Conservation (phyloP, 2,113 vertebrate genomes). For the Seriola aureovittata region DNA sequence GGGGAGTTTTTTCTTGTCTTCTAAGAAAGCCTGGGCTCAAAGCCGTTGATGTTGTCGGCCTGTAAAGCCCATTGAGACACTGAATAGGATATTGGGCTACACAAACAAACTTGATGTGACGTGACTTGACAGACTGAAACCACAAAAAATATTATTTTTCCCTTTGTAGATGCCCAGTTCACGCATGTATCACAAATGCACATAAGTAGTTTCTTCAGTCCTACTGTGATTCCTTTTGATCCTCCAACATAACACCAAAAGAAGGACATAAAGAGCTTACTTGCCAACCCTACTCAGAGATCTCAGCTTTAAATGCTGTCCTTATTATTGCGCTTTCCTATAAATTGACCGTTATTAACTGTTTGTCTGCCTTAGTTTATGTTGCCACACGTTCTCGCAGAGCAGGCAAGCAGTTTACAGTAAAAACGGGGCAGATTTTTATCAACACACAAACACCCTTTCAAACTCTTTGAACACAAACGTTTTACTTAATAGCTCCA, state of each 20-base stretch:
- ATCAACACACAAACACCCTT: no score
- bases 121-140: slow-evolving; percentile 46
- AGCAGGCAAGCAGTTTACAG: neutral
- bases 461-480: neutral
- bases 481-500: neutral
- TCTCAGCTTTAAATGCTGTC: neutral
- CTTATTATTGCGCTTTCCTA: neutral
- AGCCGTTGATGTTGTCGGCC: slow-evolving; percentile 9
- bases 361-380: neutral
- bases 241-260: neutral
- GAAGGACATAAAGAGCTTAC: slow-evolving; percentile 4
- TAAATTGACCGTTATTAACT: neutral
- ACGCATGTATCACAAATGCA: slow-evolving; percentile 38
- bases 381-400: neutral
- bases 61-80: slow-evolving; percentile 30
- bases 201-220: slow-evolving; percentile 5
- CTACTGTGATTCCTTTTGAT: slow-evolving; percentile 33
- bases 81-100: slow-evolving; percentile 21
- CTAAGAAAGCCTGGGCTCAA: slow-evolving; percentile 22
- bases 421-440: neutral
- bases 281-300: neutral
- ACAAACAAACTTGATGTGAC: slow-evolving; percentile 53
- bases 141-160: slow-evolving; percentile 25
- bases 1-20: neutral
- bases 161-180: slow-evolving; percentile 39